phyloP scores from a whole-genome alignment of 2,113 vertebrate genomes.

The Datnioides undecimradiatus region DNA sequence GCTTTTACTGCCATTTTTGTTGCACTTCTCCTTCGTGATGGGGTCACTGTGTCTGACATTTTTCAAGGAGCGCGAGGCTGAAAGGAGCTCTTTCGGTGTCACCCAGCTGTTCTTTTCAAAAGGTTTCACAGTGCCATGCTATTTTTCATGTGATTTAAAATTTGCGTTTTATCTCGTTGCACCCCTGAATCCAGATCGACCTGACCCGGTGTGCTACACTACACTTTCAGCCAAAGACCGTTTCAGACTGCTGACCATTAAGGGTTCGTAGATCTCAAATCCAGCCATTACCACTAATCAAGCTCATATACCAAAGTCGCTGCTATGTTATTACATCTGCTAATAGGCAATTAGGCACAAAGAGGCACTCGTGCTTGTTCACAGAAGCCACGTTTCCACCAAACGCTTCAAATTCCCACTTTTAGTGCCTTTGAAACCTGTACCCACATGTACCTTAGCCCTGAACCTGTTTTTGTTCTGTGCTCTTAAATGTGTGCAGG shows the following conservation, averaged over 20 bases:
- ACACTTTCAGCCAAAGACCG: neutral
- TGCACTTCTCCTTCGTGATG: slow-evolving; percentile 57
- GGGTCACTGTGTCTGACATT: slow-evolving; percentile 66
- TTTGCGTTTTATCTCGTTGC: neutral
- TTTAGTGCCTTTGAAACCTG: no score
- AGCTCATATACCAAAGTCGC: no score
- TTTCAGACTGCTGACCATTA: no score
- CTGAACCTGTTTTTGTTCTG: no score
- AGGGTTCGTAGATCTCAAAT: neutral
- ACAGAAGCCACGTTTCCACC: no score
- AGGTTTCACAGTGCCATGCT: neutral
- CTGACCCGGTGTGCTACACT: neutral
- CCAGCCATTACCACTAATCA: no score
- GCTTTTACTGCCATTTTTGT: slow-evolving; percentile 71
- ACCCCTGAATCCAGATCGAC: neutral
- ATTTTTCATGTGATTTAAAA: neutral
- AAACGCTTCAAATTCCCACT: no score
- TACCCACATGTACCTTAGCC: no score
- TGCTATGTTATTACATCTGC: no score
- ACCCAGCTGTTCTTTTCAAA: slow-evolving; percentile 2
- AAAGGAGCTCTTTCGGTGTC: slow-evolving; percentile 15
- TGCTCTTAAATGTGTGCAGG: no score
- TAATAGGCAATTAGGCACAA: no score
- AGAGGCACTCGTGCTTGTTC: no score
- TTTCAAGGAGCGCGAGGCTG: slow-evolving; percentile 23